Conservation (phyloP, 2,797 vertebrate species). For the Lagorchestes hirsutus region DNA sequence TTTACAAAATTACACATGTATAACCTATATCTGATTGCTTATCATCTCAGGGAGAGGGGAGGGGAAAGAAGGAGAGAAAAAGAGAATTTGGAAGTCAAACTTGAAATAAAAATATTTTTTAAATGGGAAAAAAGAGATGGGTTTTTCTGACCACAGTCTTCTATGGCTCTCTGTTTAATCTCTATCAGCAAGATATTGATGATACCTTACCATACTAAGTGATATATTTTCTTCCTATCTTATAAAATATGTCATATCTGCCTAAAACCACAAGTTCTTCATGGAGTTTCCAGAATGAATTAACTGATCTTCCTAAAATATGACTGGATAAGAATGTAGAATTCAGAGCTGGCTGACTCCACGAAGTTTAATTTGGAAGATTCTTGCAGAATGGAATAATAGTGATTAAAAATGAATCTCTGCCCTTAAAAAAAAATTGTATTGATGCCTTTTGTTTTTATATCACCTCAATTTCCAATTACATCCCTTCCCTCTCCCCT, state of each 20-base stretch:
- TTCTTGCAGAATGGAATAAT: background rate
- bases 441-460: background rate
- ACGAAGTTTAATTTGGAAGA: background rate
- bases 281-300: slow-evolving; percentile 39
- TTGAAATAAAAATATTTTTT: no score
- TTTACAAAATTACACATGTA: no score
- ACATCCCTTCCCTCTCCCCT: background rate
- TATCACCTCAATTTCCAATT: background rate
- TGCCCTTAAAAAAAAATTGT: background rate
- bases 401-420: background rate
- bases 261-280: slow-evolving; percentile 30
- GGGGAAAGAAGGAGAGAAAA: no score
- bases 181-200: background rate
- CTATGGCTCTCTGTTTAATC: background rate
- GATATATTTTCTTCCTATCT: slow-evolving; percentile 45
- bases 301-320: slow-evolving; percentile 12
- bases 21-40: no score
- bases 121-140: background rate
- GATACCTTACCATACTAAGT: background rate
- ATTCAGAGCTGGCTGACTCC: background rate
- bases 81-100: no score
- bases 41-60: no score
- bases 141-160: background rate
- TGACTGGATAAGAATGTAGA: slow-evolving; percentile 42
- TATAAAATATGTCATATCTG: slow-evolving; percentile 43